phyloP scores from a whole-genome alignment of 2,113 vertebrate species.

The Calypte anna region DNA sequence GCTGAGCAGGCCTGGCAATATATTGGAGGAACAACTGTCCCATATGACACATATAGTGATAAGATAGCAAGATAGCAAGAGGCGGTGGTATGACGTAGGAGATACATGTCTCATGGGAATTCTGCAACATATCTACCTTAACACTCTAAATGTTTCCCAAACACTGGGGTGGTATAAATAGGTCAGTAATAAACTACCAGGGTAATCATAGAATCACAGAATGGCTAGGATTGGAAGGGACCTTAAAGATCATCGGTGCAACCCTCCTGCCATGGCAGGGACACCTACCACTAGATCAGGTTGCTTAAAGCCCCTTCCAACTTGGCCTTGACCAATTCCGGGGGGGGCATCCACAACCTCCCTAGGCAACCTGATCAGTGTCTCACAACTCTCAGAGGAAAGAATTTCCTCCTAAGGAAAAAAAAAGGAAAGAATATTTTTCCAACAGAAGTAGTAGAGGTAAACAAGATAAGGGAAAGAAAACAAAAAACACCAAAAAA shows the following conservation, averaged over 20 bases:
- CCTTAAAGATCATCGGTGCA: no score
- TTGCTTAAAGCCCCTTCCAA: no score
- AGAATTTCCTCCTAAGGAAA: no score
- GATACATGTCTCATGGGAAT: background rate
- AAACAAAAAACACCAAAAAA: background rate
- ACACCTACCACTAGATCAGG: no score
- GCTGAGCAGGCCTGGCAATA: background rate
- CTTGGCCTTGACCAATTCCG: no score
- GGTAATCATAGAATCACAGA: no score
- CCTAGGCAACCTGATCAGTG: no score
- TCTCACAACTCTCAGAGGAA: background rate
- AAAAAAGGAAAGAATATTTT: background rate
- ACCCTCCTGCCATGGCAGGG: no score
- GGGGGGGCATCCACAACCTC: no score
- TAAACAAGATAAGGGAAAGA: background rate
- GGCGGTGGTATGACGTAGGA: background rate
- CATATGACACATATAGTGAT: background rate
- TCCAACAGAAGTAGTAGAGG: background rate
- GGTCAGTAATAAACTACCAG: background rate
- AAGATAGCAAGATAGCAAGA: background rate
- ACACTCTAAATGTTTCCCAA: background rate
- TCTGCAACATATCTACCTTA: background rate
- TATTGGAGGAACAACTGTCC: rapidly evolving
- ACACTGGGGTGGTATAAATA: background rate
- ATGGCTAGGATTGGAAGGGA: no score